Evolutionary conservation across 2,888 invertebrate species (phyloP), one percentile per base, ranked within the genome.

Genomic region (Pandemis heparana): DNA sequence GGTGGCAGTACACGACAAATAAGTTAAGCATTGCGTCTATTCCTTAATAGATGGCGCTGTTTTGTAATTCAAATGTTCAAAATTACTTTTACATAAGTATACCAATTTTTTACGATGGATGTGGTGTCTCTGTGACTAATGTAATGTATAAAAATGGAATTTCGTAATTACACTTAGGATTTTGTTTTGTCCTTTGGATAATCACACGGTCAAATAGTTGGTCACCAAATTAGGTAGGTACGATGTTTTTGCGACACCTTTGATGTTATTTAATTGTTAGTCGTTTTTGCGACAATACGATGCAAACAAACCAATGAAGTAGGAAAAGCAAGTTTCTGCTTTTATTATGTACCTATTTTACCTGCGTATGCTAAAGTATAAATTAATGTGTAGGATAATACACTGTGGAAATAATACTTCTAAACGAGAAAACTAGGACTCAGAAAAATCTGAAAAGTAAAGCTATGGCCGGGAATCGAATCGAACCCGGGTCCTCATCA

Each of bases 191-290:
- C 51, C 51, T 16, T 53, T 53, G 9, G 6, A 8, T 14, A 53
- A 53, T 18, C 51, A 53, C 8, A 18, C 9, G 16, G 51, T 53
- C 51, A 18, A 53, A 18, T 16, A 53, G 51, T 71, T 48, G 75
- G 68, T 76, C 46, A 43, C 67, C 48, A 77, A 77, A 72, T 78
- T 46, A 43, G 10, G 1, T 10, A 43, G 9, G 8, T 59, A 64
- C 70, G 75, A 75, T 74, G 62, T 77, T 71, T 68, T 43, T 62
- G 39, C 12, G 56, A 59, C 12, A 18, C 16, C 51, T 53, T 18
- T 16, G 16, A 53, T 53, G 51, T 16, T 16, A 10, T 23, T 32
- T 59, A 59, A 23, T 23, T 9, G 5, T 6, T 12, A 39, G 16
- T 16, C 18, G 10, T 62, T 62, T 62, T 62, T 62, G 18, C 18